Evolutionary conservation across 1,140 invertebrate genomes (phyloP), one percentile per base, ranked within the genome.

Genomic region (Drosophila lacertosa): DNA sequence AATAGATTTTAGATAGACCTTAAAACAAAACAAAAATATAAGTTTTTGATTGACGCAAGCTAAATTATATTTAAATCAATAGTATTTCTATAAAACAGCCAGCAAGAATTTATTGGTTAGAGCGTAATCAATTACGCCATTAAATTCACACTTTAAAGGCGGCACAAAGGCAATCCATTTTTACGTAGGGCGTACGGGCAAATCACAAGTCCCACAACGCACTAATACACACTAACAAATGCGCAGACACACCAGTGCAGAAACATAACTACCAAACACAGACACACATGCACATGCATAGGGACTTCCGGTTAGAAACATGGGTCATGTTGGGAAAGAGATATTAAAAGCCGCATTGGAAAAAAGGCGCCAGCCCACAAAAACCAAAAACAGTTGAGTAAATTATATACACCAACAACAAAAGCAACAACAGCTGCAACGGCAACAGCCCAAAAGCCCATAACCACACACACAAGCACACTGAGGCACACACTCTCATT

Each of bases 371-470:
- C 74, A 77, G 72, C 77, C 82, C 77, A 82, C 70, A 73, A 73
- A 68, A 73, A 62, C 65, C 70, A 86, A 86, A 88, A 81, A 73
- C 74, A 81, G 82, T 88, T 75, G 70, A 86, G 82, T 86, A 86
- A 86, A 86, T 86, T 86, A 86, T 86, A 88, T 86, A 86, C 80
- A 40, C 45, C 67, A 74, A 70, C 60, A 64, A 71, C 44, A 62
- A 58, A 26, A 22, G 9, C 20, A 67, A 40, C 40, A 59, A 7
- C 29, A 68, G 22, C 40, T 54, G 40, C 40, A 58, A 39, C 51
- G 10, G 13, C 20, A 60, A 40, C 40, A 54, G n/a, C 35, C 18
- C 16, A 53, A 44, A 13, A 59, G 47, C 44, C 33, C 45, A 24
- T 5, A 9, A 5, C 5, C 22, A 33, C 35, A 7, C 20, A 50